These are phyloP conservation scores for Psilopsiagon aurifrons DNA, from an alignment of 2,113 vertebrate genomes.

Conservation along the genomic window DNA sequence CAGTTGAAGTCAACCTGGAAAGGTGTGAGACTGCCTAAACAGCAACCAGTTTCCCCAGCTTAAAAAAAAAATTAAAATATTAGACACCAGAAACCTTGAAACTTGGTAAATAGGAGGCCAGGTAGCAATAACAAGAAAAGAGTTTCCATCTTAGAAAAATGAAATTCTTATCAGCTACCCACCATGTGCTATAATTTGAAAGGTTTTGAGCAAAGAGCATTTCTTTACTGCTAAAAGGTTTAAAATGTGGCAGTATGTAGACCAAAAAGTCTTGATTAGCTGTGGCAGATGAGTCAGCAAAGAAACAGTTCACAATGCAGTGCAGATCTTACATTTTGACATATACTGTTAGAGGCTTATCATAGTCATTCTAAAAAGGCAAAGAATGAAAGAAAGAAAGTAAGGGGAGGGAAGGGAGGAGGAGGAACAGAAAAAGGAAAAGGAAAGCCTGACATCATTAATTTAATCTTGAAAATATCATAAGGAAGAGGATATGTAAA, in stretches of 20 bases:
- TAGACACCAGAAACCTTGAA: neutral
- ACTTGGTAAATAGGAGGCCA: constrained; percentile 27
- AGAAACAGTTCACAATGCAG: constrained; percentile 13
- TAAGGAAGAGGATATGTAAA: neutral
- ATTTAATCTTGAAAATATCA: neutral
- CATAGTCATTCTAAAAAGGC: constrained; percentile 2
- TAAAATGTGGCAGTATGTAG: constrained; percentile 30
- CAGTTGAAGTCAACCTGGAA: neutral
- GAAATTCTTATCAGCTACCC: constrained; percentile 56
- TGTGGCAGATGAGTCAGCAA: constrained; percentile 42
- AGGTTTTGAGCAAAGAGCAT: constrained; percentile 47
- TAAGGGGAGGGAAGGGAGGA: neutral
- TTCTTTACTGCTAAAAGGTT: constrained; percentile 50
- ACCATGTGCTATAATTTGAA: constrained; percentile 59
- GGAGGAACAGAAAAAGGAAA: neutral
- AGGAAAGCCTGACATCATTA: neutral
- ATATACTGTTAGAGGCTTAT: constrained; percentile 20
- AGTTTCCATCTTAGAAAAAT: constrained; percentile 19
- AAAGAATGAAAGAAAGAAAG: neutral
- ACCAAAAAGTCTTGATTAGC: constrained; percentile 52
- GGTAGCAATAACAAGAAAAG: constrained; percentile 21
- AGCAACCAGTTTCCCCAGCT: neutral
- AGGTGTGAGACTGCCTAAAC: neutral
- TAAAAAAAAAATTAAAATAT: neutral
- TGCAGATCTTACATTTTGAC: constrained; percentile 40